Base-by-base conservation (phyloP, 2,113 vertebrate genomes). In the Miniopterus natalensis region DNA sequence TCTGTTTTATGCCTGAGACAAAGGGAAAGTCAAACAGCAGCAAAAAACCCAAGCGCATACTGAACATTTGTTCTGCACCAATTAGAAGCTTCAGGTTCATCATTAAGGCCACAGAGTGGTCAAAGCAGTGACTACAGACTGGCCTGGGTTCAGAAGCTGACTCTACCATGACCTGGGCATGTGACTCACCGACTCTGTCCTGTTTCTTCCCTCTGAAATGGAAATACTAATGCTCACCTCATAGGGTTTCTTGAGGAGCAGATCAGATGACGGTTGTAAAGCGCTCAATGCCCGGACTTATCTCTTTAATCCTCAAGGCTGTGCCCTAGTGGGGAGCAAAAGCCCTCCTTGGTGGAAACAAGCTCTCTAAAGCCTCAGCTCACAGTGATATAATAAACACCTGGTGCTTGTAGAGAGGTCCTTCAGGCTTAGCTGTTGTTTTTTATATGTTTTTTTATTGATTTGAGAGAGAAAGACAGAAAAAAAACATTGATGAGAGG, bases 141-240 rank as follows among this genome's bases (percentile, higher is more conserved):
- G 45, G 73, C 6, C 9, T 23, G 25, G 21, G 49, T n/a, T 92
- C 88, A 61, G 84, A 80, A 29, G 29, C 27, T 11, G n/a, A 25
- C 18, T 63, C 70, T 31, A 0, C 42, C 31, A 29, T 2, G 8
- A n/a, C 79, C 45, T 0, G 18, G 36, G 53, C 53, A 4, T 12
- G 25, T 5, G n/a, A 40, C 74, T 65, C 65, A 42, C 7, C 40
- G 49, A 65, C 23, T 88, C 53, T 25, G 40, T 73, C 57, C 84
- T 40, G 13, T 36, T 74, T 80, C 71, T 95, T 74, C 49, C 66
- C 49, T 57, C 77, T 80, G 75, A 87, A 70, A 71, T 1, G 68
- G 40, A 31, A 51, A 74, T 42, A 12, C 27, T 40, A 18, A 51
- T 1, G 55, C 70, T 84, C 36, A 59, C 36, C 49, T 78, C 15